Evolutionary conservation across 2,888 invertebrate genomes (phyloP), one percentile per base, ranked within the genome.

Genomic region (Cantharis rufa): DNA sequence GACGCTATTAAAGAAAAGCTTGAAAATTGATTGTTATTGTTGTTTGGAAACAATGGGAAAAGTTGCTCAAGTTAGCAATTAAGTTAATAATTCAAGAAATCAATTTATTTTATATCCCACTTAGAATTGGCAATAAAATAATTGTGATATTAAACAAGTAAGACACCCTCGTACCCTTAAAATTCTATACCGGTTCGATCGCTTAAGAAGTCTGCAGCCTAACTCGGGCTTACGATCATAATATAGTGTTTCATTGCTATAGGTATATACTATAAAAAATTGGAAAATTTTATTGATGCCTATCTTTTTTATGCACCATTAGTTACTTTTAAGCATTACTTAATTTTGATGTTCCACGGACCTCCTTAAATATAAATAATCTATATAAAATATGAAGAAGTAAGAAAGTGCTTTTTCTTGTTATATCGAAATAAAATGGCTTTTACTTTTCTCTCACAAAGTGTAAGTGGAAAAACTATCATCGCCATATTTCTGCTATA

Each of bases 11-110:
- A 77, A 77, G 77, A 77, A 71, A 66, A 73, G 71, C 21, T 70
- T 62, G 71, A 69, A 74, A 77, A 77, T 77, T 77, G 74, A 77
- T 77, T 74, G 77, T 77, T 77, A 77, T 77, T 77, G 71, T 74
- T 70, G 21, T 71, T 21, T 74, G 71, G 73, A 71, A 64, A 74
- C 69, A 69, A 71, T 71, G 74, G 32, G 66, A 28, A 71, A 62
- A 48, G 21, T 69, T 70, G 72, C 71, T 18, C 64, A 48, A 48
- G 48, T 48, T 48, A n/a, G 48, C 48, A 48, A 48, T 48, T 48
- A 48, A 48, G 48, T 48, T 48, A 48, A 48, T 48, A 48, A 48
- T 48, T 48, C 48, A 48, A 48, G 48, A 48, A 48, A 48, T 48
- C 48, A 48, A 48, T 48, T 48, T 48, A 48, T 48, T 48, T 48